Percentiles rank a stretch among this genome's conserved stretches.
phyloP scores from a whole-genome alignment of 2,113 vertebrate species.

The Pseudois nayaur region DNA sequence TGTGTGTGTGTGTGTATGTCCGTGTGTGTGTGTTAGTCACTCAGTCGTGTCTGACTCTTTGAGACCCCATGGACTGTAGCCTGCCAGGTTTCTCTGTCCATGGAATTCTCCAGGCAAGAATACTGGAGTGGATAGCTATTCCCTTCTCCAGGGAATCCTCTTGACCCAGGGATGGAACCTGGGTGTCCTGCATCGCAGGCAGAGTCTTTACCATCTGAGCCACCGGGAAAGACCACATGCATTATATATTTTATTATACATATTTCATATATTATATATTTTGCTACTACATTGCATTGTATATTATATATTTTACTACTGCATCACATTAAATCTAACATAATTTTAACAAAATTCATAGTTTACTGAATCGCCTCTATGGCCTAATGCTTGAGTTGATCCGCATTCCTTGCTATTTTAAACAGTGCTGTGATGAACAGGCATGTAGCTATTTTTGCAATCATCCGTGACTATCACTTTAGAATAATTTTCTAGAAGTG shows the following conservation, averaged over 20 bases:
- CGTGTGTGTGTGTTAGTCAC: not conserved
- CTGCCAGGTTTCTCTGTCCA: not conserved
- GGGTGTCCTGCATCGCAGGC: not conserved
- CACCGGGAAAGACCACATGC: not conserved
- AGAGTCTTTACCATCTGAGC: not conserved
- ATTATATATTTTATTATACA: not conserved
- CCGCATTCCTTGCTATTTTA: not conserved
- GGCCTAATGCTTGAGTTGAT: not conserved
- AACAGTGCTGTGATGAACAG: not conserved
- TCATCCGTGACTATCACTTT: not conserved
- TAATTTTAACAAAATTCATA: not conserved
- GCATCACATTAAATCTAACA: not conserved
- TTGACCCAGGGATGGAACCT: not conserved
- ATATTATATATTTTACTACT: not conserved
- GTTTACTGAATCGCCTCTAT: not conserved
- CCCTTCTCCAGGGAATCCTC: not conserved
- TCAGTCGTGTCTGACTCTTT: not conserved
- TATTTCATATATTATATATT: not conserved
- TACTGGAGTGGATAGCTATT: not conserved
- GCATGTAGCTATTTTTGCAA: not conserved
- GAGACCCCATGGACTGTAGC: not conserved
- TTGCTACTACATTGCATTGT: not conserved
- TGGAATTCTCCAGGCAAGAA: not conserved
- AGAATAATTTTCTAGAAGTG: not conserved
- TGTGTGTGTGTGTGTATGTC: rapidly evolving